Conservation (phyloP, 2,113 vertebrate species). For the Eulemur rufifrons region DNA sequence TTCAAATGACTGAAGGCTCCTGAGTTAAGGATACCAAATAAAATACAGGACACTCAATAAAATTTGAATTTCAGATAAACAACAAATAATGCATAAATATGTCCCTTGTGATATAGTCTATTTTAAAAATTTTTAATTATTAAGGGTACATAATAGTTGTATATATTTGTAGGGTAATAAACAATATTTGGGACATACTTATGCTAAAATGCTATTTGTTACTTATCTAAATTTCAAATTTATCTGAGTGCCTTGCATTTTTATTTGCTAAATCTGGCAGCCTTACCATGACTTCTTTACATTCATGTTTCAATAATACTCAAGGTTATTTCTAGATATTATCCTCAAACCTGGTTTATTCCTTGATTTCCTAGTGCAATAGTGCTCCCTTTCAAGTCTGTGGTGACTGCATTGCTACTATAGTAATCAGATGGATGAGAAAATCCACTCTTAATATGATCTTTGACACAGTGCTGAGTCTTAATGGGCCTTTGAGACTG, state of each 20-base stretch:
- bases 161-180: no score
- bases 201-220: not conserved
- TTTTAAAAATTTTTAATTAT: no score
- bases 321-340: not conserved
- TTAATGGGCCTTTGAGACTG: slow-evolving; percentile 12
- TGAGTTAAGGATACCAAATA: not conserved
- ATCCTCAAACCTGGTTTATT: not conserved
- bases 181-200: not conserved
- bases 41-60: not conserved
- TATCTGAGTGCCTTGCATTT: not conserved
- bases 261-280: not conserved
- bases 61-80: not conserved
- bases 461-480: not conserved
- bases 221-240: not conserved
- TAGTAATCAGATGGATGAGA: not conserved
- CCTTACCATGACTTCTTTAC: not conserved
- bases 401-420: not conserved
- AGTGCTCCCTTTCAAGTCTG: not conserved
- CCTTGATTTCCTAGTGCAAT: not conserved
- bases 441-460: not conserved
- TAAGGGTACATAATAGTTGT: no score
- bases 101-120: not conserved
- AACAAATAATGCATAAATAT: not conserved
- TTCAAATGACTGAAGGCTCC: not conserved
- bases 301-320: not conserved